These are phyloP conservation scores for Zaprionus ghesquierei DNA, from an alignment of 1,140 invertebrate genomes.

Conservation along the genomic window DNA sequence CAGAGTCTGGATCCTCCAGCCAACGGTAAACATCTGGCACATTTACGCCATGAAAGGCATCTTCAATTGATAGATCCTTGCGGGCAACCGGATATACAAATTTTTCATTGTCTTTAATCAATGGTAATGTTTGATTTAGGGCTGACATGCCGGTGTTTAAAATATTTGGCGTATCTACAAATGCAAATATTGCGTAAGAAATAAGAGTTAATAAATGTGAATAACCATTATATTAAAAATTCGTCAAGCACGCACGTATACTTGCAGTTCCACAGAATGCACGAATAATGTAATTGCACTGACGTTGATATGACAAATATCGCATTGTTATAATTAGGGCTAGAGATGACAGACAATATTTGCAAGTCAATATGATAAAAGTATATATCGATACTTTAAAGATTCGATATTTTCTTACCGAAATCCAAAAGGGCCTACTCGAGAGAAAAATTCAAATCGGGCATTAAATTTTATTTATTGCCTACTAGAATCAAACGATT, in stretches of 20 bases:
- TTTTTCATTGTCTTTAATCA: conserved; percentile 28
- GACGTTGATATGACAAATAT: conserved; percentile 34
- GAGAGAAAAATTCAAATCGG: neutral
- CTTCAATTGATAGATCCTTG: conserved; percentile 90
- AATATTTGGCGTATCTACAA: conserved; percentile 9
- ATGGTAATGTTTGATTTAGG: neutral
- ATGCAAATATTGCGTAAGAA: neutral
- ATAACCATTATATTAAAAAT: neutral
- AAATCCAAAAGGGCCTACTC: neutral
- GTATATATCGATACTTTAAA: neutral
- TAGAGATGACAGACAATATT: conserved; percentile 13
- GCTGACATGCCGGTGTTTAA: conserved; percentile 9
- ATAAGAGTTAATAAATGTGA: neutral
- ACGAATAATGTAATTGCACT: conserved; percentile 29
- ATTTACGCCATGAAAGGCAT: conserved; percentile 92
- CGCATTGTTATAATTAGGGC: conserved; percentile 30
- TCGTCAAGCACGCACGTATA: conserved; percentile 18
- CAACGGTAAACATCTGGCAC: conserved; percentile 96
- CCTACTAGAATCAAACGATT: no score
- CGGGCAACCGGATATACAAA: conserved; percentile 88
- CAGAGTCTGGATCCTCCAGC: conserved; percentile 97
- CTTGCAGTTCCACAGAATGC: conserved; percentile 16
- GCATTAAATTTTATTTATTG: neutral
- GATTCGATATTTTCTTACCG: conserved; percentile 8
- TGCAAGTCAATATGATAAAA: neutral